Evolutionary conservation across 2,888 invertebrate genomes (phyloP), one percentile per base, ranked within the genome.

Genomic region (Pyrgus malvae): DNA sequence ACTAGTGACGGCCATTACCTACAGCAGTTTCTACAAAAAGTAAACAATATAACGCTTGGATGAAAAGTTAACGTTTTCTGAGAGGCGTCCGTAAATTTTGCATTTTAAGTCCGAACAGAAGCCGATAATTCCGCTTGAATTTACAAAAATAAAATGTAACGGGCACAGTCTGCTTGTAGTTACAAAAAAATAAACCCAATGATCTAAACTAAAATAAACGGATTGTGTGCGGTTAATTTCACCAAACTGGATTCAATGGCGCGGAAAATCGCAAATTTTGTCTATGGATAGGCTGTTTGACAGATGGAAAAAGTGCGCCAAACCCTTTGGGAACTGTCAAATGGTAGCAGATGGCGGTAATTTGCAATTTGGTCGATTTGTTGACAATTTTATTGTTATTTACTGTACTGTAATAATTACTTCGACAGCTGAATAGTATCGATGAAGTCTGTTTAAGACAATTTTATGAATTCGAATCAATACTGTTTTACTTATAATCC

Each of bases 271-370:
- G 81, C 77, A 85, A 89, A 87, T 84, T 74, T 81, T 73, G 69
- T 82, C 83, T 82, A 78, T 78, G 70, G 62, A 63, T 84, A 83
- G 83, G 83, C 80, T 71, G 80, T 66, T 70, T 79, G 80, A 80
- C 79, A 83, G 78, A 78, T 76, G 76, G 69, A 74, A 72, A 68
- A 74, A 76, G 75, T 72, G 81, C 80, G 80, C 80, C 75, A 81
- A 86, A 82, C 88, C 89, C 87, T 89, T 89, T 87, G 89, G 87
- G 87, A 89, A 63, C 73, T 74, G 78, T 77, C 78, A 78, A 68
- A 74, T 60, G 67, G 69, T 61, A 69, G 71, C 86, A 88, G 88
- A 89, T 88, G 89, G 76, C 74, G 74, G 78, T 76, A 84, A 87
- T 88, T 85, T 80, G 76, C 72, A 72, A 80, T 79, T 78, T 72